Evolutionary conservation across 64 coral and sea anemone genomes (phyloP), one percentile per base, ranked within the genome.

Genomic region (Porites lutea): DNA sequence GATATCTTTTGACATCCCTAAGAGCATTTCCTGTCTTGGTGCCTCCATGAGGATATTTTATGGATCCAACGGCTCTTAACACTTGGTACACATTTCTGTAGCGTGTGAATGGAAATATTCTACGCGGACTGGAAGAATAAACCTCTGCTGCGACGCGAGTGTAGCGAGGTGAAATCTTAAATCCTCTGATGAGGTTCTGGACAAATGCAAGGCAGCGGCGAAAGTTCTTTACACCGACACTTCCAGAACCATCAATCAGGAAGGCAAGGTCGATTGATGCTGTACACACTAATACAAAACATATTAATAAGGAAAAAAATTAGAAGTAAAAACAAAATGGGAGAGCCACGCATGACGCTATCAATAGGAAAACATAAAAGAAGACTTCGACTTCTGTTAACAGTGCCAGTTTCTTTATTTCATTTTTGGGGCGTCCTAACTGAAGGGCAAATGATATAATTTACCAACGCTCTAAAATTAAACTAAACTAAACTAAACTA

Each of bases 171-270:
- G 83, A 78, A 52, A 97, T 75, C 4, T 75, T 92, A 77, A 99
- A 96, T 11, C 84, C 89, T 3, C 88, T 14, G 27, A 99, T 87
- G 2, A 89, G 60, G 6, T 86, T 87, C 82, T 93, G 86, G 45
- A 95, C 52, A 13, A 96, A 99, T 70, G 64, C 74, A 4, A 94
- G 59, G 48, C 90, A 88, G 65, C 84, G 84, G 23, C 44, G 71
- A 65, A 99, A 99, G 52, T 94, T 96, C 86, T 82, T 59, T 45
- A 5, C 52, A 21, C 95, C 95, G 10, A 88, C 72, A 48, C 92
- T 93, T 65, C 82, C 75, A 4, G 95, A 94, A 50, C 95, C 92
- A 91, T 97, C 95, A n/a, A 97, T 44, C 16, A 94, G 52, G 44
- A 97, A 91, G 43, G 51, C 92, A 67, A 97, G 66, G 71, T 97